Percentiles rank a stretch among this genome's conserved stretches.
Evolutionary conservation across 2,888 invertebrate species (phyloP).

Genomic region (Sinotaia quadrata): DNA sequence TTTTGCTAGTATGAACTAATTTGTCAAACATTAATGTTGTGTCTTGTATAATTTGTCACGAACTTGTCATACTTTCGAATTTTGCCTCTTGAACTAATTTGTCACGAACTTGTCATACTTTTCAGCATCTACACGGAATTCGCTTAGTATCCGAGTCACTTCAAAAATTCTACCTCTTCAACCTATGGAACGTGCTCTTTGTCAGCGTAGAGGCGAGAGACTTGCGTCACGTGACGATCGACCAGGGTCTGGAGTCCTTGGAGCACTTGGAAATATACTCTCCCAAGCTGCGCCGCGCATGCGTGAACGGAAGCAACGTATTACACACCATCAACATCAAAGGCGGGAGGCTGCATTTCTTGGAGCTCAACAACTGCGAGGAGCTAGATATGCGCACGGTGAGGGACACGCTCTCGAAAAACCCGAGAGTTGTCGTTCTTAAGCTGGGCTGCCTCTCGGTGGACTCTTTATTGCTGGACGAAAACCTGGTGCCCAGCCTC

Average conservation of each 20-base stretch:
- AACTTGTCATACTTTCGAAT: too few species aligned
- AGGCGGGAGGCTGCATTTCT: constrained; percentile 44
- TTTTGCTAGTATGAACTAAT: too few species aligned
- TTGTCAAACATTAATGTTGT: too few species aligned
- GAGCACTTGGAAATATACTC: constrained; percentile 53
- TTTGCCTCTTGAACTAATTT: too few species aligned
- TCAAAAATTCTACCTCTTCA: constrained; percentile 57
- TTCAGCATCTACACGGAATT: constrained; percentile 57
- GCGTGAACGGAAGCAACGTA: constrained; percentile 52
- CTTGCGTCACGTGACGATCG: constrained; percentile 50
- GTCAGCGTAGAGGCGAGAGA: constrained; percentile 49
- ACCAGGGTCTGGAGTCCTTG: constrained; percentile 55
- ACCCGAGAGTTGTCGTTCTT: constrained; percentile 45
- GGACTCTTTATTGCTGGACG: constrained; percentile 54
- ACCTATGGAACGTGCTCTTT: constrained; percentile 56
- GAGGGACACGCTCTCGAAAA: constrained; percentile 44
- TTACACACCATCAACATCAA: constrained; percentile 50
- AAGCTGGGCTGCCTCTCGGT: constrained; percentile 53
- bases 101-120: too few species aligned
- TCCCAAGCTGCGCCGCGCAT: constrained; percentile 44
- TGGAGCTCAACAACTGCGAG: constrained; percentile 56
- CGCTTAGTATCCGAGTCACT: constrained; percentile 52
- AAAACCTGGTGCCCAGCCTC: constrained; percentile 47
- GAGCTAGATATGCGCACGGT: constrained; percentile 53
- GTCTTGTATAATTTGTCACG: too few species aligned